Evolutionary conservation across 2,113 vertebrate species (phyloP).

Genomic region (Psophia crepitans): DNA sequence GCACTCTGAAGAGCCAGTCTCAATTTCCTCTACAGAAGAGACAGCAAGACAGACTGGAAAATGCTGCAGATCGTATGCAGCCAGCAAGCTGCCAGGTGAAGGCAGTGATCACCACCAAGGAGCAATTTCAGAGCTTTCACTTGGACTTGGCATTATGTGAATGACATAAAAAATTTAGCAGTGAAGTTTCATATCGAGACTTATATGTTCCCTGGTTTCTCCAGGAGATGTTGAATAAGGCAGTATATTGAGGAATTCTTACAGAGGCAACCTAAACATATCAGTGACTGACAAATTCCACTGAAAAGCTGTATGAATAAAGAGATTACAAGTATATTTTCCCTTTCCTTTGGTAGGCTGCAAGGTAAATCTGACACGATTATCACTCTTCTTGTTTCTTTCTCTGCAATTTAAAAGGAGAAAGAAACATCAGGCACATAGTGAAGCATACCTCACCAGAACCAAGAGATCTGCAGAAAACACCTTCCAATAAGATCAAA

Average conservation of each 20-base stretch:
- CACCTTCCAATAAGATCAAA: not conserved
- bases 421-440: not conserved
- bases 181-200: not conserved
- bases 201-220: not conserved
- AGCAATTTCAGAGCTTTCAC: not conserved
- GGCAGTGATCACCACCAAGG: too few species aligned
- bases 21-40: not conserved
- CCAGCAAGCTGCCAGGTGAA: not conserved
- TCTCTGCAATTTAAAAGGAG: not conserved
- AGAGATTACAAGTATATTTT: not conserved
- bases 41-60: not conserved
- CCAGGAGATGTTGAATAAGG: not conserved
- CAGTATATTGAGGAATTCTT: not conserved
- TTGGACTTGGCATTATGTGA: not conserved
- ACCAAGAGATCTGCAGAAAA: not conserved
- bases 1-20: not conserved
- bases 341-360: not conserved
- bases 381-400: not conserved
- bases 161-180: not conserved
- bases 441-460: not conserved
- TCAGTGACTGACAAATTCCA: not conserved
- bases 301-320: not conserved
- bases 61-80: not conserved
- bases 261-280: not conserved
- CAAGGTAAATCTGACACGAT: not conserved